Evolutionary conservation across 1,140 invertebrate genomes (phyloP).

Genomic region (Wiebesia pumilae): DNA sequence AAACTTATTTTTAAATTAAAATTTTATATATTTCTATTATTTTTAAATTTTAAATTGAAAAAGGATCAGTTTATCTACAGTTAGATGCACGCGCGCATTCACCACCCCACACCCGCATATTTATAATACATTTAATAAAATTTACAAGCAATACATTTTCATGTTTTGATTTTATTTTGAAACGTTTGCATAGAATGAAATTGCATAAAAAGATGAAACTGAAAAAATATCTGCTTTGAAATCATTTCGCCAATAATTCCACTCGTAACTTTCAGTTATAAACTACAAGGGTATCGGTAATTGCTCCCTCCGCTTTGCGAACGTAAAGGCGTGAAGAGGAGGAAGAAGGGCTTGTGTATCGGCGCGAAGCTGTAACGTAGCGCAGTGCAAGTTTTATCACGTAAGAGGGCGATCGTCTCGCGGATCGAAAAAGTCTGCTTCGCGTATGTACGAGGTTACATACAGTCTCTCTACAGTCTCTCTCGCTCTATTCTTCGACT

Average conservation of each 20-base stretch:
- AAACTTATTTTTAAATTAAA: too few relatives aligned
- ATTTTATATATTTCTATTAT: too few relatives aligned
- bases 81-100: too few relatives aligned
- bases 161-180: not conserved
- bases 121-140: too few relatives aligned
- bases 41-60: too few relatives aligned
- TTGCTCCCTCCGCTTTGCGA: not conserved
- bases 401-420: not conserved
- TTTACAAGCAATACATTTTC: not conserved
- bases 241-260: not conserved
- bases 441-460: conserved; percentile 3
- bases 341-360: not conserved
- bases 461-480: not conserved
- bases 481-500: not conserved
- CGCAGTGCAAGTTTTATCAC: conserved; percentile 8
- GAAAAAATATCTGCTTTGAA: not conserved
- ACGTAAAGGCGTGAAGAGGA: not conserved
- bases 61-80: too few relatives aligned
- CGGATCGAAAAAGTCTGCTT: conserved; percentile 48
- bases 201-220: not conserved
- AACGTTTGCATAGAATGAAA: not conserved
- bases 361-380: not conserved
- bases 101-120: too few relatives aligned
- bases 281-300: conserved; percentile 10
- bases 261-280: not conserved